A percentile compares a stretch with the other conserved stretches of the same genome.
Evolutionary conservation across 2,888 invertebrate genomes (phyloP).

Genomic region (Hirtodrosophila alboralis): DNA sequence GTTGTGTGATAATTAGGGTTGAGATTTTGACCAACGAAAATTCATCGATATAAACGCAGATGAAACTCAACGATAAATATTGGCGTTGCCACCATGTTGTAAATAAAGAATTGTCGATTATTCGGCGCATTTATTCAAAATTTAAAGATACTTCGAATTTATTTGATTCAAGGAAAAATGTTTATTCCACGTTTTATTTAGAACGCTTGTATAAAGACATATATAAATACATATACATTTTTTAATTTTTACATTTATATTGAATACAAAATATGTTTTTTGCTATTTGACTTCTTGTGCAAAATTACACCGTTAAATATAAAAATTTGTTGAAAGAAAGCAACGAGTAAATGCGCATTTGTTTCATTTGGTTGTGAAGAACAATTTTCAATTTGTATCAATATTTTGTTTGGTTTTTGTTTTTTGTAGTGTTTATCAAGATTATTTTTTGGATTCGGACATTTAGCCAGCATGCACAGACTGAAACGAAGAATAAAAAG

Average conservation of each 20-base stretch:
- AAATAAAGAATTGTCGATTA: neutral
- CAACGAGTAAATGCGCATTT: slow-evolving; percentile 58
- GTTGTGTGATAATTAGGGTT: slow-evolving; percentile 56
- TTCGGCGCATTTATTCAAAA: slow-evolving; percentile 12
- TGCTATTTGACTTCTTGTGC: slow-evolving; percentile 53
- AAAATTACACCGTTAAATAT: slow-evolving; percentile 54
- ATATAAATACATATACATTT: slow-evolving; percentile 68
- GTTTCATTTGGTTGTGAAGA: slow-evolving; percentile 42
- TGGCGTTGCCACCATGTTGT: slow-evolving; percentile 8
- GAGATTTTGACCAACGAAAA: slow-evolving; percentile 8
- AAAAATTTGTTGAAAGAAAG: slow-evolving; percentile 49
- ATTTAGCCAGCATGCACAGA: slow-evolving; percentile 84
- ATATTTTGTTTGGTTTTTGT: slow-evolving; percentile 30
- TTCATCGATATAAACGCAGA: slow-evolving; percentile 29
- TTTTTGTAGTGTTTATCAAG: no score
- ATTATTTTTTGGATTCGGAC: slow-evolving; percentile 50
- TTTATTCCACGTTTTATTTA: slow-evolving; percentile 60
- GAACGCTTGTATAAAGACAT: slow-evolving; percentile 58
- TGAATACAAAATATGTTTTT: slow-evolving; percentile 70
- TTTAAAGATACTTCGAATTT: neutral
- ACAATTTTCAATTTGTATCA: slow-evolving; percentile 37
- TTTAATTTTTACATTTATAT: slow-evolving; percentile 49
- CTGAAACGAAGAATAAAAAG: slow-evolving; percentile 83
- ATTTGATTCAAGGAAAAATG: slow-evolving; percentile 40
- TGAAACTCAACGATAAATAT: slow-evolving; percentile 2